Evolutionary conservation across 64 coral and sea anemone species (phyloP).

Genomic region (Catalaphyllia jardinei): DNA sequence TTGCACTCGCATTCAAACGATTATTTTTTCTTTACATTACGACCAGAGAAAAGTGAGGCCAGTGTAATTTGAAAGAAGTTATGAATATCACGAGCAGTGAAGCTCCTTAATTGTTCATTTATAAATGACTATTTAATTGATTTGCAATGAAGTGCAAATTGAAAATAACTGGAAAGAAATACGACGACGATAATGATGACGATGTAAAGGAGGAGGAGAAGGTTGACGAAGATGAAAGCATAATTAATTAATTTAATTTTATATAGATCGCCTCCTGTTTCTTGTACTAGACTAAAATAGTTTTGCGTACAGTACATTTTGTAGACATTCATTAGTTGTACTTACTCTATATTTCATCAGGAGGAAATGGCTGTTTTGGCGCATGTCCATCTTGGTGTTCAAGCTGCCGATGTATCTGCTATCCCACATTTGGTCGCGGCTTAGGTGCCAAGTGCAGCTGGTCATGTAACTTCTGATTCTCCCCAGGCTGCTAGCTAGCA

Average conservation of each 20-base stretch:
- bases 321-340: background rate
- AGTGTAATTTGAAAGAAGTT: too few species aligned
- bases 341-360: background rate
- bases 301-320: background rate
- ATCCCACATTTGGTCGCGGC: background rate
- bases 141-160: background rate
- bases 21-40: too few species aligned
- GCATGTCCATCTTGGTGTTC: background rate
- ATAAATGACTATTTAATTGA: too few species aligned
- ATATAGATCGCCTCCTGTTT: background rate
- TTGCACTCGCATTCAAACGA: too few species aligned
- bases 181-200: too few species aligned
- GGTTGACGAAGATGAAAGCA: too few species aligned
- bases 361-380: background rate
- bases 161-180: background rate
- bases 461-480: background rate
- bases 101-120: too few species aligned
- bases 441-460: background rate
- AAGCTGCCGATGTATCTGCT: constrained; percentile 28
- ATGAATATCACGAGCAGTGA: too few species aligned
- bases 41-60: too few species aligned
- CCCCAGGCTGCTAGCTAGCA: constrained; percentile 2
- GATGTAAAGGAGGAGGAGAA: background rate
- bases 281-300: background rate
- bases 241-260: too few species aligned